Evolutionary conservation across 2,888 invertebrate genomes (phyloP).

Genomic region (Nyleta sp.): DNA sequence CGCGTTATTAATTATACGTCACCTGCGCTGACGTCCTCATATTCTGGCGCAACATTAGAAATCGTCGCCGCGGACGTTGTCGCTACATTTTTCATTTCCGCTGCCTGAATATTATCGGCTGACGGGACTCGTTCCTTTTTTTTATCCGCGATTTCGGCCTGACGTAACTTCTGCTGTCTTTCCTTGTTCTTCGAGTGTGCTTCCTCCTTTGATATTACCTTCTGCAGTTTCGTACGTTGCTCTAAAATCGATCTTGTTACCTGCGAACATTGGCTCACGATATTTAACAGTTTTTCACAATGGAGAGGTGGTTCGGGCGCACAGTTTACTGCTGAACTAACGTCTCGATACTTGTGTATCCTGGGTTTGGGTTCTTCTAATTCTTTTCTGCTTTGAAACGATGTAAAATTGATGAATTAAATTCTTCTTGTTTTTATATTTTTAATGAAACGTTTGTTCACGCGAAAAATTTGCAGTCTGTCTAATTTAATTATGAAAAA

Average conservation of each 20-base stretch:
- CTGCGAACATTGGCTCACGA: constrained; percentile 60
- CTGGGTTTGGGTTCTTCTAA: constrained; percentile 1
- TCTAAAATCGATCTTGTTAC: constrained; percentile 63
- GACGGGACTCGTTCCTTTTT: constrained; percentile 31
- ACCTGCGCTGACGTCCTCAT: constrained; percentile 34
- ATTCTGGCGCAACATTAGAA: constrained; percentile 5
- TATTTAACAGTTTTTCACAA: constrained; percentile 52
- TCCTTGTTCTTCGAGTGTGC: constrained; percentile 21
- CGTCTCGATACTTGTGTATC: constrained; percentile 4
- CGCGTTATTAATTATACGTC: constrained; percentile 37
- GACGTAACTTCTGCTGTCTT: constrained; percentile 29
- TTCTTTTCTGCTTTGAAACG: constrained; percentile 20
- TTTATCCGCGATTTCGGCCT: constrained; percentile 28
- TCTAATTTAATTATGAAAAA: too few species aligned
- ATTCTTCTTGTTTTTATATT: too few species aligned
- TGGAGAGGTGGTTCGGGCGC: constrained; percentile 7
- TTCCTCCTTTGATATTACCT: constrained; percentile 38
- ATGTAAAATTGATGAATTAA: neutral
- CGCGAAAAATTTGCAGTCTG: neutral
- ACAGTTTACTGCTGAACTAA: constrained; percentile 19
- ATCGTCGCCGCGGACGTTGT: constrained; percentile 3
- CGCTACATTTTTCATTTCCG: constrained; percentile 52
- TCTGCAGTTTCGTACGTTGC: constrained; percentile 44
- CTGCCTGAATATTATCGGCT: constrained; percentile 21
- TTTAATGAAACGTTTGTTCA: neutral